A percentile compares a stretch with the other conserved stretches of the same genome.
Evolutionary conservation across 2,888 invertebrate genomes (phyloP).

Genomic region (Osmoderma eremita): DNA sequence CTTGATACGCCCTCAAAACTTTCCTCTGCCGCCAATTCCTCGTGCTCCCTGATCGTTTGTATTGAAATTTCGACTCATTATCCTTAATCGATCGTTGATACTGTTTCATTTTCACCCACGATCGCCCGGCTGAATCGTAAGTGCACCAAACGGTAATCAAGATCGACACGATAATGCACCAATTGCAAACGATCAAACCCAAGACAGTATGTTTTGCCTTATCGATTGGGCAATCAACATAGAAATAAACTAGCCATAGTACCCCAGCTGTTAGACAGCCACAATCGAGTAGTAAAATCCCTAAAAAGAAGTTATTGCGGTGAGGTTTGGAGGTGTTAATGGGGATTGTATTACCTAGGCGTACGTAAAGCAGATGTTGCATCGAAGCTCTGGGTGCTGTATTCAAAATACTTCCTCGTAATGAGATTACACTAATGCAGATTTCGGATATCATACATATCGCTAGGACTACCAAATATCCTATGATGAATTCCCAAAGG

Average conservation of each 20-base stretch:
- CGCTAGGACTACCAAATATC: constrained; percentile 70
- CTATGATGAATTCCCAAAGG: constrained; percentile 70
- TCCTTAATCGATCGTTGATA: constrained; percentile 85
- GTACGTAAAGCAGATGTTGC: constrained; percentile 81
- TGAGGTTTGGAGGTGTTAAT: background rate
- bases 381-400: constrained; percentile 78
- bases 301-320: constrained; percentile 65
- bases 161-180: constrained; percentile 77
- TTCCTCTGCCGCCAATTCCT: constrained; percentile 88
- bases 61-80: constrained; percentile 78
- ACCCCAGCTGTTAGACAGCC: constrained; percentile 79
- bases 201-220: constrained; percentile 78
- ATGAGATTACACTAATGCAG: constrained; percentile 77
- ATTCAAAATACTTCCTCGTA: constrained; percentile 83
- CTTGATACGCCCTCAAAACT: constrained; percentile 86
- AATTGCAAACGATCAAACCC: constrained; percentile 81
- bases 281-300: constrained; percentile 77
- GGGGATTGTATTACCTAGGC: constrained; percentile 72
- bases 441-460: constrained; percentile 74
- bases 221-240: constrained; percentile 73
- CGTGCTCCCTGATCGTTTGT: constrained; percentile 80
- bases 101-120: constrained; percentile 91
- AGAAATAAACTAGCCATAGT: constrained; percentile 76
- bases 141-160: constrained; percentile 86
- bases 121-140: constrained; percentile 86